Evolutionary conservation across 2,113 vertebrate genomes (phyloP), one percentile per base, ranked within the genome.

Genomic region (Protobothrops flavoviridis): DNA sequence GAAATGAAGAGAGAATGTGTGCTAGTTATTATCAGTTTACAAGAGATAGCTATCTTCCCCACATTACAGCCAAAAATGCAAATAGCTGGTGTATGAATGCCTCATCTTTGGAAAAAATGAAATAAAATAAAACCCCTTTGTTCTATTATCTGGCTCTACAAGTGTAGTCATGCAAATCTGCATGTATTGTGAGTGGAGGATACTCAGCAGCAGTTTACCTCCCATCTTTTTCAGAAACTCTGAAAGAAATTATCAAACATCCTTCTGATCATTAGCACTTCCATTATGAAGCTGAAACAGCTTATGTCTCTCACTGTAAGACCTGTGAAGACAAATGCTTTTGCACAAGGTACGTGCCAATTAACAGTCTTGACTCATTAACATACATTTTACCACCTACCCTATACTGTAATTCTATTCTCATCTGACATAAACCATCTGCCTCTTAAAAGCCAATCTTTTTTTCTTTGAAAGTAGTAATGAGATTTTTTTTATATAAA

Each of bases 321-420:
- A 29, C 12, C 29, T 3, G 50, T 33, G 56, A 61, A 33, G 43
- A 24, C 10, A 48, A 64, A 50, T 61, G 91, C 45, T 33, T 61
- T 87, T 87, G 85, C 56, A 48, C 45, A 33, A 61, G 85, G 91
- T 87, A 61, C 56, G 61, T 52, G 50, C 85, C 55, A 92, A 92
- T 92, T 87, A 92, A 61, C 56, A 87, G 48, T 21, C 56, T 57
- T 87, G 43, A 11, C 56, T 92, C 56, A 92, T 92, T 92, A 87
- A 64, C 85, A 87, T 87, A 87, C 24, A 23, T 92, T 61, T 92
- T n/a, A 61, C 43, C 85, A 61, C 91, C 91, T 87, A 87, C 56
- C 33, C 91, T 4, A 26, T 8, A 33, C 91, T 4, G 15, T 24
- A 59, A 21, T 87, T 87, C 43, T 92, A 3, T 87, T 92, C 45